Evolutionary conservation across 1,140 invertebrate species (phyloP).

Genomic region (Dendrolimus kikuchii): DNA sequence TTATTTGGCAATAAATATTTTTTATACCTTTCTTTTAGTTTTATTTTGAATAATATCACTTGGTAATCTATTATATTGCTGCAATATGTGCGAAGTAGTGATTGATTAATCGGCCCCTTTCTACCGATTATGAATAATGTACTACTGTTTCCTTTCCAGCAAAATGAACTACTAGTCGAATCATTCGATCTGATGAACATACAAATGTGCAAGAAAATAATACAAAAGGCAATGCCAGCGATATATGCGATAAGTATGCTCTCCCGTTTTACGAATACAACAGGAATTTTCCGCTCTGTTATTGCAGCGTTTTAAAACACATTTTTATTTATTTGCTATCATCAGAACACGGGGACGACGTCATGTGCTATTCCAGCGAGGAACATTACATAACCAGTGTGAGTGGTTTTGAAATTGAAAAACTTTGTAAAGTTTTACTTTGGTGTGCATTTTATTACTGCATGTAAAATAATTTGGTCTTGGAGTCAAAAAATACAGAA

Average conservation of each 20-base stretch:
- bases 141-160: slow-evolving; percentile 17
- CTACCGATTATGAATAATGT: background rate
- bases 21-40: no score
- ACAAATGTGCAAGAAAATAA: slow-evolving; percentile 22
- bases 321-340: slow-evolving; percentile 1
- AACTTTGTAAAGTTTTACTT: no score
- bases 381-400: slow-evolving; percentile 28
- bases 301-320: background rate
- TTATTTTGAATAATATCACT: no score
- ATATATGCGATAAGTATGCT: slow-evolving; percentile 21
- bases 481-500: no score
- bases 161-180: slow-evolving; percentile 23
- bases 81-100: no score
- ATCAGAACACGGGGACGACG: slow-evolving; percentile 22
- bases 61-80: no score
- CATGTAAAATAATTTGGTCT: no score
- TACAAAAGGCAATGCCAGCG: slow-evolving; percentile 15
- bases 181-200: slow-evolving; percentile 23
- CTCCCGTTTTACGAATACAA: background rate
- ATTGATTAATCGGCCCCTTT: no score
- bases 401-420: slow-evolving; percentile 5
- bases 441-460: no score
- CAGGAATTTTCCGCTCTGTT: no score
- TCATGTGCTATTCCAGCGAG: slow-evolving; percentile 29
- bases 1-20: no score